Base-by-base conservation (phyloP, 2,797 vertebrate species). In the Poeciliopsis paucimaculata region DNA sequence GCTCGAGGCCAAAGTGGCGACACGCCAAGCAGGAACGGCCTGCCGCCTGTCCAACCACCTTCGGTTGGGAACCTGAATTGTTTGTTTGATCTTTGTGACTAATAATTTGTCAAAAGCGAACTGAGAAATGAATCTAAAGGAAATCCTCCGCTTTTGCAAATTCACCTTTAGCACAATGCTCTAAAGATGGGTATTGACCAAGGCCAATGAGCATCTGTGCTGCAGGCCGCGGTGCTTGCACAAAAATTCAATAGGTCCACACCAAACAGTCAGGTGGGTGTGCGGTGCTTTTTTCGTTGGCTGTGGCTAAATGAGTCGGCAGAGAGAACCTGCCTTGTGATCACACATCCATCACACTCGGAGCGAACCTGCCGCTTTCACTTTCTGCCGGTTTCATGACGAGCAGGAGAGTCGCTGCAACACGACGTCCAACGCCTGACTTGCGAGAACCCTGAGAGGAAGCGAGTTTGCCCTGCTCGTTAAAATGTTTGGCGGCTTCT, bases 1-100 rank as follows among this genome's bases (percentile, higher is more conserved):
- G 92, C 95, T 93, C 77, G 82, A 12, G 72, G 94, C 91, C 76
- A 74, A 80, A 90, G 89, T 90, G 93, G 89, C 90, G 86, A 18
- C 3, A 77, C 86, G 93, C 91, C 94, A 95, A 78, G 85, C 4
- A 31, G 79, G 62, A 81, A 84, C 80, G 74, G 86, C 79, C 41
- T 55, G 82, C 86, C 90, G 5, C 18, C 88, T 82, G 89, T 89
- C 74, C 39, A 89, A 88, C 90, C 11, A 80, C 89, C 78, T 92
- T 90, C 84, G 87, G 88, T 92, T 93, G 88, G 68, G 87, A 94
- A 93, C 81, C 83, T 88, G 82, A 87, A 85, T 92, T 91, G 81
- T 91, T 89, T 90, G 83, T 80, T 83, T 16, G 64, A 49, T 81
- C 43, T 68, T 77, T 76, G 10, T 55, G 71, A 68, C 13, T 5